Evolutionary conservation across 2,113 vertebrate genomes (phyloP), one percentile per base, ranked within the genome.

Genomic region (Gavialis gangeticus): DNA sequence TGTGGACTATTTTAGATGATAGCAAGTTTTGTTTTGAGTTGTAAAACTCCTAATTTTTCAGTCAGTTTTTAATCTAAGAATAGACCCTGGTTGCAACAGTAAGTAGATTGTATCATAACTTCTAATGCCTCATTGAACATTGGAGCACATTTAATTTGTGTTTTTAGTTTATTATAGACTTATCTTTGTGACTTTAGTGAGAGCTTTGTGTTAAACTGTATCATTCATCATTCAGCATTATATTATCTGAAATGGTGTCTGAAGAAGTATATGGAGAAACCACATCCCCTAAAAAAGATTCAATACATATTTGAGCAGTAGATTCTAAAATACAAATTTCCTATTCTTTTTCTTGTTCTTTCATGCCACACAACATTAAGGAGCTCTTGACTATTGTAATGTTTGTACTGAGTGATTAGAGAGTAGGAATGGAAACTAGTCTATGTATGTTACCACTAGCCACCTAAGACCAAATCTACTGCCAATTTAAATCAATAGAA

Each of bases 271-370:
- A 28, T n/a, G 18, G 62, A 80, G 85, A 56, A 22, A 17, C 25
- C 12, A 0, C 27, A 0, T 66, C 28, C 80, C 12, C 59, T 25
- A 24, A 3, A 24, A 46, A 76, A 54, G 37, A 57, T 46, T 37
- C 1, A 1, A 34, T 21, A 14, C 5, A 0, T 62, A 27, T 76
- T 80, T 62, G 22, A 2, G 0, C 0, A 3, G 34, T 56, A 85
- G 60, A 55, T 13, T 62, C 67, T 27, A 18, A 62, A 55, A 30
- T 16, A 7, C 58, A 0, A 28, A 59, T 55, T 55, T 59, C 30
- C 0, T 1, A 8, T 25, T 9, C 66, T n/a, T 37, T 12, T 57
- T 25, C 57, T 21, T 0, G 4, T 13, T n/a, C 30, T 46, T 46
- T 9, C 46, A 62, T 30, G 17, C 37, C 77, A 54, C 67, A 2